A percentile compares a stretch with the other conserved stretches of the same genome.
phyloP scores from a whole-genome alignment of 2,888 invertebrate genomes.

The Drosophila lutescens region DNA sequence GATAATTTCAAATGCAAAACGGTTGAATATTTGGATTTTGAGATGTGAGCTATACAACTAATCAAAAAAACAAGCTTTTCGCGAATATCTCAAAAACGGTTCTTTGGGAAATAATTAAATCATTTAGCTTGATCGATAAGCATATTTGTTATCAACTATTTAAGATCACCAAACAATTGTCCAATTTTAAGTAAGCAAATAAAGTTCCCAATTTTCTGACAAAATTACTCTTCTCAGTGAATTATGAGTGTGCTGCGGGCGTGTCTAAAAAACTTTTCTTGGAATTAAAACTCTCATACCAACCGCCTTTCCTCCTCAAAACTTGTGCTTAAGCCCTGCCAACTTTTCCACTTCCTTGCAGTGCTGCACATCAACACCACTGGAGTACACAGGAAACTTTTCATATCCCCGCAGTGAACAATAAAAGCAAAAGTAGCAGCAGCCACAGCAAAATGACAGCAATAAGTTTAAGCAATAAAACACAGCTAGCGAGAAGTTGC shows the following conservation, averaged over 20 bases:
- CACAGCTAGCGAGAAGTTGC: slow-evolving; percentile 55
- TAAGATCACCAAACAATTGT: not conserved
- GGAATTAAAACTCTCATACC: slow-evolving; percentile 11
- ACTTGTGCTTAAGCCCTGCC: slow-evolving; percentile 2
- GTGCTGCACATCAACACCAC: slow-evolving; percentile 46
- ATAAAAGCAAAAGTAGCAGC: slow-evolving; percentile 45
- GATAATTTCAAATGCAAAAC: too few species aligned
- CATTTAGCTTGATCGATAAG: too few species aligned
- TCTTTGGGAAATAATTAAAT: too few species aligned
- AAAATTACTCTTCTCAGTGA: not conserved
- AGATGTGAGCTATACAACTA: too few species aligned
- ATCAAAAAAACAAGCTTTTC: too few species aligned
- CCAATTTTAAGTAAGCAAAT: not conserved
- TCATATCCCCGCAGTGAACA: slow-evolving; percentile 57
- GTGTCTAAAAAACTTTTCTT: slow-evolving; percentile 17
- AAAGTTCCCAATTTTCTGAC: slow-evolving; percentile 11
- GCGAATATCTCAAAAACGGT: too few species aligned
- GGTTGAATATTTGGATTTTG: too few species aligned
- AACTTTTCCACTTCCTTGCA: slow-evolving; percentile 49
- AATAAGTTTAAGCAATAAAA: slow-evolving; percentile 75
- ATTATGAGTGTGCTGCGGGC: slow-evolving; percentile 6
- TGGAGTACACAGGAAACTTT: slow-evolving; percentile 34
- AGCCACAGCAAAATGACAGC: slow-evolving; percentile 72
- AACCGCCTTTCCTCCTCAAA: not conserved
- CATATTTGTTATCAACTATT: not conserved